Conservation (phyloP, 2,113 vertebrate species). For the Callionymus lyra region DNA sequence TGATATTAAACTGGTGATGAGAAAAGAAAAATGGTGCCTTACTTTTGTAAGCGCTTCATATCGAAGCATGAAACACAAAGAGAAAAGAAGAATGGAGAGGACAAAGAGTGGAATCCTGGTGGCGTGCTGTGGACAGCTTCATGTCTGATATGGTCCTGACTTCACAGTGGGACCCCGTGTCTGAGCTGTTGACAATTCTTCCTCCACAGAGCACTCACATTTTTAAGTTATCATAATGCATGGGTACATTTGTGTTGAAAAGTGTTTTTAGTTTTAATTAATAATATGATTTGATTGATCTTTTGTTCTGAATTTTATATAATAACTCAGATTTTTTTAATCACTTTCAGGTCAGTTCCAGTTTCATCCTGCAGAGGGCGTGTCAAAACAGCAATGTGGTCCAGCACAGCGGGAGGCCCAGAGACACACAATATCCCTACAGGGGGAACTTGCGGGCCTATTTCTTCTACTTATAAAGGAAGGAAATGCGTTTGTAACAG, state of each 20-base stretch:
- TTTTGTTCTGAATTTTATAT: not conserved
- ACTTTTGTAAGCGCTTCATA: slow-evolving; percentile 1
- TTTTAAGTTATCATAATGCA: slow-evolving; percentile 3
- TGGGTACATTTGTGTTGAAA: slow-evolving; percentile 4
- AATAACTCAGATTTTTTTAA: slow-evolving; percentile 10
- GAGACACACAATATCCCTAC: slow-evolving; percentile 43
- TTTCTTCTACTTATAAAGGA: slow-evolving; percentile 40
- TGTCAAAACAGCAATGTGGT: slow-evolving; percentile 67
- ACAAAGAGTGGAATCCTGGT: slow-evolving; percentile 50
- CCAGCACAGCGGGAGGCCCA: slow-evolving; percentile 28
- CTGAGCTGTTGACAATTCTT: slow-evolving; percentile 36
- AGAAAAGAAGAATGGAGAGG: slow-evolving; percentile 34
- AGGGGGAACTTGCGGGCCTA: slow-evolving; percentile 40
- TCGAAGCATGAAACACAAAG: not conserved
- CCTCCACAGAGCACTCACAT: slow-evolving; percentile 22
- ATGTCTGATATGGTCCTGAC: slow-evolving; percentile 56
- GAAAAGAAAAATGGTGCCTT: too few species aligned
- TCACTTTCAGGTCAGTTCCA: slow-evolving; percentile 41
- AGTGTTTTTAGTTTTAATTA: too few species aligned
- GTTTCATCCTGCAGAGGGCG: slow-evolving; percentile 77
- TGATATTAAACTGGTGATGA: slow-evolving; percentile 4
- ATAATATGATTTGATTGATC: too few species aligned
- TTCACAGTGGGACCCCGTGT: slow-evolving; percentile 54
- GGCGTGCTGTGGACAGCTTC: slow-evolving; percentile 56
- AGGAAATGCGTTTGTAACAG: slow-evolving; percentile 40